These are phyloP conservation scores for Caenorhabditis auriculariae DNA, from an alignment of 2,888 invertebrate genomes.

Conservation along the genomic window DNA sequence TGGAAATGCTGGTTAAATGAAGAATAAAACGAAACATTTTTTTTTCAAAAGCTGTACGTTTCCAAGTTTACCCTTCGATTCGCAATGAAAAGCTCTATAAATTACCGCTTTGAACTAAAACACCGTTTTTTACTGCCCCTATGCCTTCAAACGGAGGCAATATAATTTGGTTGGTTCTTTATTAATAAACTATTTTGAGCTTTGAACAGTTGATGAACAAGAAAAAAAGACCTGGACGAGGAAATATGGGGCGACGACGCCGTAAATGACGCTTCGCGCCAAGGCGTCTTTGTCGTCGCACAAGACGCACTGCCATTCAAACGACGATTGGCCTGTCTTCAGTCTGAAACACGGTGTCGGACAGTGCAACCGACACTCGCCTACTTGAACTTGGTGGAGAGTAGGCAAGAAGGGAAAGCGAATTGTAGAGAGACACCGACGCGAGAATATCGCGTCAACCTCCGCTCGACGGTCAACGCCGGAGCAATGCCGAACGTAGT, in stretches of 20 bases:
- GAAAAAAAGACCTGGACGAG: constrained; percentile 35
- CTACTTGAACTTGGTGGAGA: constrained; percentile 54
- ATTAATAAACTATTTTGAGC: too few relatives aligned
- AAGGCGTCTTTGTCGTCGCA: constrained; percentile 59
- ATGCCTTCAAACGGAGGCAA: background rate
- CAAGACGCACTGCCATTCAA: constrained; percentile 57
- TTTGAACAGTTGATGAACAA: background rate
- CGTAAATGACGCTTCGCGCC: constrained; percentile 51
- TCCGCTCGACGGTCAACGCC: constrained; percentile 49
- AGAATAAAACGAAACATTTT: too few relatives aligned
- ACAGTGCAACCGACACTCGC: background rate
- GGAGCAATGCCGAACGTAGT: constrained; percentile 40
- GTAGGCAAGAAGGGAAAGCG: constrained; percentile 50
- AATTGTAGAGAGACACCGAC: constrained; percentile 47
- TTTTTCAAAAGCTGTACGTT: too few relatives aligned
- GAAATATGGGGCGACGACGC: constrained; percentile 50
- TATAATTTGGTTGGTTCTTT: background rate
- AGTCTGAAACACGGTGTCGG: constrained; percentile 29
- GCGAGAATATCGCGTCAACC: constrained; percentile 51
- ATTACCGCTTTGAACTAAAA: too few relatives aligned
- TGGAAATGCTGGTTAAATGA: background rate
- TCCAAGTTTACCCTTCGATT: too few relatives aligned
- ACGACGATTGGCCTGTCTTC: constrained; percentile 50
- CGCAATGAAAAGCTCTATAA: too few relatives aligned
- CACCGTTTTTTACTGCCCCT: too few relatives aligned